Conservation (phyloP, 2,888 invertebrate genomes). For the Odontomyia ornata region DNA sequence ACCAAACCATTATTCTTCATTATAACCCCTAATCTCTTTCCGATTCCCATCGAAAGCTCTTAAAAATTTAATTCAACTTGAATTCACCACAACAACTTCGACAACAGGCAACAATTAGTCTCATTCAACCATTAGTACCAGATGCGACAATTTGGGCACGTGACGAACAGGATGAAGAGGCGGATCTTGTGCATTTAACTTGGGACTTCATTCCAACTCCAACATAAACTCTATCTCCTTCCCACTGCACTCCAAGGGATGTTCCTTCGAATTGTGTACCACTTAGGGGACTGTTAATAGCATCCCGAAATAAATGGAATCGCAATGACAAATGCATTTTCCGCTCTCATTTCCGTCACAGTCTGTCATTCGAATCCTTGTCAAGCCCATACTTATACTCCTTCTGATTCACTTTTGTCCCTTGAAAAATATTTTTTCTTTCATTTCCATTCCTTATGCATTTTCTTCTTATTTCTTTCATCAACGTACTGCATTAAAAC, state of each 20-base stretch:
- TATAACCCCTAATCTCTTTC: too few relatives aligned
- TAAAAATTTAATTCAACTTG: too few relatives aligned
- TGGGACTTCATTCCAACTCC: neutral
- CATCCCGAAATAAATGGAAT: constrained; percentile 42
- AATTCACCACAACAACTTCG: neutral
- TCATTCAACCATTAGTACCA: constrained; percentile 43
- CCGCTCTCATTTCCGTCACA: constrained; percentile 44
- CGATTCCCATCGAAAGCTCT: too few relatives aligned
- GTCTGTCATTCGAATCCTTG: constrained; percentile 39
- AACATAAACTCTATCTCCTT: neutral
- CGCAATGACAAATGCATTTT: constrained; percentile 44
- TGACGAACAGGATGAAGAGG: constrained; percentile 30
- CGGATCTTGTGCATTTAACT: neutral
- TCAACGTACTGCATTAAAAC: neutral
- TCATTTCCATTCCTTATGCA: too few relatives aligned
- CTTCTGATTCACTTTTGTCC: neutral
- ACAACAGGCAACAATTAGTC: constrained; percentile 46
- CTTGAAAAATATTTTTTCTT: constrained; percentile 15
- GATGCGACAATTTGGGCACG: constrained; percentile 45
- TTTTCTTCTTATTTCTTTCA: constrained; percentile 24
- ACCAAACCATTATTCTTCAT: too few relatives aligned
- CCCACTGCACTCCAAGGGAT: neutral
- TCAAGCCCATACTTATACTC: neutral
- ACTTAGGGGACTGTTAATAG: constrained; percentile 30
- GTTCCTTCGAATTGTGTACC: neutral